Evolutionary conservation across 1,140 invertebrate species (phyloP).

Genomic region (Gonatopus flavifemur): DNA sequence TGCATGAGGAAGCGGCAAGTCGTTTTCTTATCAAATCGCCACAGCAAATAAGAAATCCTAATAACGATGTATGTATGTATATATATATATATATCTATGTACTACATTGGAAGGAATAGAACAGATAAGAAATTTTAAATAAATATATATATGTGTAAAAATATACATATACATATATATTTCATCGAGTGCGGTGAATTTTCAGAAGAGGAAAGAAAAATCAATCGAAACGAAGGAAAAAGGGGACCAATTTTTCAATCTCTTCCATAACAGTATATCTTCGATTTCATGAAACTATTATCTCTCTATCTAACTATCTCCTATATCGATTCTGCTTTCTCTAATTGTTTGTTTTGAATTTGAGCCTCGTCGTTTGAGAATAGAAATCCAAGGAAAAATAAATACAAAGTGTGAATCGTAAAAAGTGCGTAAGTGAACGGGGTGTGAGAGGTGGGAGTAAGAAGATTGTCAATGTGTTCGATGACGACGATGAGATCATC

Average conservation of each 20-base stretch:
- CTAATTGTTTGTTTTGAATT: no score
- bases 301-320: neutral
- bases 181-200: neutral
- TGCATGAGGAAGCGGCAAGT: constrained; percentile 1
- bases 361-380: no score
- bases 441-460: constrained; percentile 1
- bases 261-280: no score
- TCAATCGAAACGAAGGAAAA: constrained; percentile 27
- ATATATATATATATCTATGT: no score
- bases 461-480: constrained; percentile 13
- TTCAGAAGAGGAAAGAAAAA: constrained; percentile 1
- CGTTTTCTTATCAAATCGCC: no score
- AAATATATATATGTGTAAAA: no score
- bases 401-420: neutral
- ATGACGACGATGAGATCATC: constrained; percentile 38
- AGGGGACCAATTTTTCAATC: constrained; percentile 47
- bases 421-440: neutral
- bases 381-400: no score
- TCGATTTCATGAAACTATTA: neutral
- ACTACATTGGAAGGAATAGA: no score
- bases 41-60: no score
- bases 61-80: no score
- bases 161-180: no score
- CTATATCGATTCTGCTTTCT: constrained; percentile 1
- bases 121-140: no score